Evolutionary conservation across 2,888 invertebrate species (phyloP).

Genomic region (Ellobium chinense): DNA sequence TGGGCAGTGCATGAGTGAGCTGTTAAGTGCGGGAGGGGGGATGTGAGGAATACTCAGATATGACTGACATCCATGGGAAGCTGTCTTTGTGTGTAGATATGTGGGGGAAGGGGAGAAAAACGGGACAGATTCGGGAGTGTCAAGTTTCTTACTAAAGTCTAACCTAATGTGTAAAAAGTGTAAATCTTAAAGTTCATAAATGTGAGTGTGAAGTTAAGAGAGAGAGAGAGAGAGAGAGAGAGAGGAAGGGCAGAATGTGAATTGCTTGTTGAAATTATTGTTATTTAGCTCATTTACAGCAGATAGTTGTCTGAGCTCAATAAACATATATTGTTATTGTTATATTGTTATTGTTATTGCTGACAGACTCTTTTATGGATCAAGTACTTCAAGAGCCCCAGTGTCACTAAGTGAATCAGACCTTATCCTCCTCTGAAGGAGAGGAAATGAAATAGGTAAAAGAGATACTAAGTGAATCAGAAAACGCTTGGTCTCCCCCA

Average conservation of each 20-base stretch:
- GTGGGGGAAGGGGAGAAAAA: slow-evolving; percentile 3
- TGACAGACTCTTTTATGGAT: no score
- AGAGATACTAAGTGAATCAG: no score
- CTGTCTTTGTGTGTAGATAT: no score
- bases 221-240: background rate
- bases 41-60: background rate
- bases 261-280: background rate
- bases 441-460: no score
- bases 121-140: background rate
- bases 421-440: no score
- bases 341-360: no score
- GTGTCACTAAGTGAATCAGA: no score
- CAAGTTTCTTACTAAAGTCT: background rate
- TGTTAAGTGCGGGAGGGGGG: background rate
- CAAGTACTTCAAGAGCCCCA: no score
- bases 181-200: background rate
- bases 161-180: background rate
- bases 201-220: background rate
- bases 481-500: no score
- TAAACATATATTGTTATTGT: no score
- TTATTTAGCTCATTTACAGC: no score
- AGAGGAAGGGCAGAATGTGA: background rate
- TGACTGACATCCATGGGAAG: background rate
- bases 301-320: no score
- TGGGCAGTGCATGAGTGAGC: background rate